These are phyloP conservation scores for Petrophora chlorosata DNA, from an alignment of 2,888 invertebrate genomes.

Conservation along the genomic window DNA sequence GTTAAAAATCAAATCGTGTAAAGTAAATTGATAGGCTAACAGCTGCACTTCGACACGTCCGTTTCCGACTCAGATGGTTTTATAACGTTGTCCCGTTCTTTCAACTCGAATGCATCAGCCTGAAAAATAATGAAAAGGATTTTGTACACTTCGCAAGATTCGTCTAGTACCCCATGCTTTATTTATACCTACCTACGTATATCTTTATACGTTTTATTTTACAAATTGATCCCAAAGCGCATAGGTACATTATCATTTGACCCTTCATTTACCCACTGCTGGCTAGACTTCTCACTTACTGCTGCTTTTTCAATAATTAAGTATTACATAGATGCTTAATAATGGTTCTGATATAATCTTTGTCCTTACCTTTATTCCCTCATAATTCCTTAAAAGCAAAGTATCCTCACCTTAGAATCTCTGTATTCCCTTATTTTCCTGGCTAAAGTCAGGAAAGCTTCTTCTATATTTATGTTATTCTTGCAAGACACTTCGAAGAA, in stretches of 20 bases:
- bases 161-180: too few relatives aligned
- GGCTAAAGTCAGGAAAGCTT: conserved; percentile 91
- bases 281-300: too few relatives aligned
- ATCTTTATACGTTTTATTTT: too few relatives aligned
- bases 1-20: conserved; percentile 1
- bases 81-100: conserved; percentile 75
- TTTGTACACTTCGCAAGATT: not conserved
- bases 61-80: conserved; percentile 78
- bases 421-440: conserved; percentile 92
- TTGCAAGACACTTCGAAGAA: conserved; percentile 95
- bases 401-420: conserved; percentile 87
- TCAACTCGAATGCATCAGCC: conserved; percentile 79
- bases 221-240: too few relatives aligned
- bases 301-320: too few relatives aligned
- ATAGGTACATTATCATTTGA: conserved; percentile 20
- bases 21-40: conserved; percentile 52
- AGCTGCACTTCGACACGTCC: conserved; percentile 77
- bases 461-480: conserved; percentile 92
- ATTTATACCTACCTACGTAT: too few relatives aligned
- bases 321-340: too few relatives aligned
- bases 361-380: too few relatives aligned
- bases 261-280: too few relatives aligned
- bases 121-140: conserved; percentile 51
- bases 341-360: too few relatives aligned
- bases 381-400: too few relatives aligned